Conservation (phyloP, 1,140 invertebrate genomes). For the Acyrthosiphon pisum region DNA sequence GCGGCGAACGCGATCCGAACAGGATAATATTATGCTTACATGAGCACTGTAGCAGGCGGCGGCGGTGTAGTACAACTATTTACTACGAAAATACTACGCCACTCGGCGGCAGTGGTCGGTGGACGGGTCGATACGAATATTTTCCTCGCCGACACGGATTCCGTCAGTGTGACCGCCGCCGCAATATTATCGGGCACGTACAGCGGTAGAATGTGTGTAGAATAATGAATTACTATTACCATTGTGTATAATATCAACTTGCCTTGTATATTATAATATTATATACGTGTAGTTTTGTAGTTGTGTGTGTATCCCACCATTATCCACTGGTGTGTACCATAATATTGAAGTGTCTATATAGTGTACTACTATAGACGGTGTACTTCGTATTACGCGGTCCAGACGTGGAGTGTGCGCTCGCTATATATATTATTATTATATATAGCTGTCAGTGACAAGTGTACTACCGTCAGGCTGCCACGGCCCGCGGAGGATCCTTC, state of each 20-base stretch:
- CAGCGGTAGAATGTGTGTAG: background rate
- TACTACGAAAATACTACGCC: conserved; percentile 13
- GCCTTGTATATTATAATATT: background rate
- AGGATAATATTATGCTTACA: background rate
- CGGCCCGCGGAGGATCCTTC: background rate
- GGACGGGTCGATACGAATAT: background rate
- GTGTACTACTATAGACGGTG: too few relatives aligned
- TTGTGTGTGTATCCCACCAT: background rate
- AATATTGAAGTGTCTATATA: background rate
- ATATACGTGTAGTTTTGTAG: background rate
- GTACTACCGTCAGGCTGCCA: background rate
- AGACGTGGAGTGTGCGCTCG: background rate
- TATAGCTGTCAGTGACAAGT: background rate
- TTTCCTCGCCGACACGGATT: background rate
- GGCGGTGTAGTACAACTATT: background rate
- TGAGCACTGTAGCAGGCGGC: too few relatives aligned
- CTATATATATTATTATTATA: background rate
- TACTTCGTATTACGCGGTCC: background rate
- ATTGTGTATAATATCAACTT: background rate
- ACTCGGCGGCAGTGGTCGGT: background rate
- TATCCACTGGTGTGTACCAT: background rate
- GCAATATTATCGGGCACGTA: background rate
- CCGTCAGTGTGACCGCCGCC: background rate
- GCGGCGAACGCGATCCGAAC: background rate
- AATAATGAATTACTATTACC: background rate